Conservation (phyloP, 2,888 invertebrate genomes). For the Trachelus tabidus region DNA sequence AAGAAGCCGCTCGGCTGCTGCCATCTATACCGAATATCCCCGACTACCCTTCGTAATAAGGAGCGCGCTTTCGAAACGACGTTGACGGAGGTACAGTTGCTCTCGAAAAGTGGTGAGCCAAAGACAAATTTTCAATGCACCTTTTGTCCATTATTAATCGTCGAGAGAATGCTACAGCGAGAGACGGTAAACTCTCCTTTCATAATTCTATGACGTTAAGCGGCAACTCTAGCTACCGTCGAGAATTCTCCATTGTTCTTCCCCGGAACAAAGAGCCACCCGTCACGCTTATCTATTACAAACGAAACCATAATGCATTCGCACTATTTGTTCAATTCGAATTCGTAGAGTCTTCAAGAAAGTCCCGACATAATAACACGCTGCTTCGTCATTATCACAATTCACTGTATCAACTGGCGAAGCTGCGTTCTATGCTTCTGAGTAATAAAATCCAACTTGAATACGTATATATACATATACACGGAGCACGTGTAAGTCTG, state of each 20-base stretch:
- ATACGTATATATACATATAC: too few species aligned
- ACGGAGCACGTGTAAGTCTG: neutral
- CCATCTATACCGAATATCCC: neutral
- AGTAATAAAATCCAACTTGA: too few species aligned
- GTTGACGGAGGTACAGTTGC: neutral
- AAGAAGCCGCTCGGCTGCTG: neutral
- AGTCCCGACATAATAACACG: neutral
- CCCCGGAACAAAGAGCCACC: neutral
- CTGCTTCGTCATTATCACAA: neutral
- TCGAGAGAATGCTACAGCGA: neutral
- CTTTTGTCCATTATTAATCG: neutral
- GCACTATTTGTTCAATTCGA: neutral
- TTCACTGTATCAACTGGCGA: neutral
- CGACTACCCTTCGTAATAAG: neutral
- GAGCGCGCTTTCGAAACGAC: neutral
- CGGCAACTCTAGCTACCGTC: neutral
- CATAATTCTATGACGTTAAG: neutral
- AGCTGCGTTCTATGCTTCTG: too few species aligned
- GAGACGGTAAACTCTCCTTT: neutral
- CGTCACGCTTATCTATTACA: neutral
- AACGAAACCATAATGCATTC: neutral
- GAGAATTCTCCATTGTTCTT: neutral
- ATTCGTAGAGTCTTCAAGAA: neutral
- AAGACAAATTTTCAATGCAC: neutral
- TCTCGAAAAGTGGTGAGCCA: neutral